Evolutionary conservation across 2,888 invertebrate species (phyloP).

Genomic region (Metopia argyrocephala): DNA sequence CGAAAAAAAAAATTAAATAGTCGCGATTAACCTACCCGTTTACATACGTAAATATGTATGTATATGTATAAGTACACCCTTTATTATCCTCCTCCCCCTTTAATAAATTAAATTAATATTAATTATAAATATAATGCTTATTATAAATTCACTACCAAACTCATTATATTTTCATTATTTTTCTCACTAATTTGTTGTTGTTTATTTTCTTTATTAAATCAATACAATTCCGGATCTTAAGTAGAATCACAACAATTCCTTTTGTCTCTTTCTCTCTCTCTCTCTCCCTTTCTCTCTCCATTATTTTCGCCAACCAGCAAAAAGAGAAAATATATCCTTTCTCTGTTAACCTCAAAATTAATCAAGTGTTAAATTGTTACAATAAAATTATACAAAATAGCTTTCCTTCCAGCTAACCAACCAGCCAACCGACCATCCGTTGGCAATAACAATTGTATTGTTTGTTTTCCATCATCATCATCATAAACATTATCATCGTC

Average conservation of each 20-base stretch:
- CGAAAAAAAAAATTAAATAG: too few species aligned
- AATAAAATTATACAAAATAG: conserved; percentile 56
- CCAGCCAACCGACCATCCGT: conserved; percentile 1
- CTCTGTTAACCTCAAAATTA: conserved; percentile 51
- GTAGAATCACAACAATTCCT: too few species aligned
- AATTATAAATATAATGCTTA: background rate
- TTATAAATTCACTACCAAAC: conserved; percentile 18
- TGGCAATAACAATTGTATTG: conserved; percentile 50
- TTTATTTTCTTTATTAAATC: background rate
- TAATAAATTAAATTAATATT: conserved; percentile 8
- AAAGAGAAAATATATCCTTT: conserved; percentile 1
- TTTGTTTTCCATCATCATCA: conserved; percentile 53
- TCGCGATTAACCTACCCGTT: too few species aligned
- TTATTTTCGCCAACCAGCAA: background rate
- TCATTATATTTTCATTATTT: conserved; percentile 27
- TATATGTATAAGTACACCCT: too few species aligned
- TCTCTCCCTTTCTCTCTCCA: background rate
- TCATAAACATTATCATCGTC: conserved; percentile 8
- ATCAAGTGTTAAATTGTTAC: conserved; percentile 66
- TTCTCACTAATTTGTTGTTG: background rate
- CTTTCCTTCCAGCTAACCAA: conserved; percentile 46
- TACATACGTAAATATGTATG: too few species aligned
- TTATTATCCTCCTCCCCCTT: too few species aligned
- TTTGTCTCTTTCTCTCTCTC: background rate
- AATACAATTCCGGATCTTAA: background rate